Conservation (phyloP, 2,113 vertebrate species). For the Rhinogobius similis region DNA sequence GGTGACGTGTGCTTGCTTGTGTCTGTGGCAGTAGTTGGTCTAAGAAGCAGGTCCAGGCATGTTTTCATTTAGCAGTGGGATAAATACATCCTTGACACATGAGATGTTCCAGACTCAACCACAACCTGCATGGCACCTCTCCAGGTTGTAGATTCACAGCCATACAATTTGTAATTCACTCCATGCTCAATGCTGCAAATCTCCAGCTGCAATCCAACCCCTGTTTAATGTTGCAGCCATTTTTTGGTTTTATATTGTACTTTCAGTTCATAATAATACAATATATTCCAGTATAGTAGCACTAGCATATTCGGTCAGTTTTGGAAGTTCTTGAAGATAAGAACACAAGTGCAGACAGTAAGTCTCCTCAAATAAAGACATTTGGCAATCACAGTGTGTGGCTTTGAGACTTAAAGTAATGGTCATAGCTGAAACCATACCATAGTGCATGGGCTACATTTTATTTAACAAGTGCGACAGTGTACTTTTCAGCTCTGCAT, state of each 20-base stretch:
- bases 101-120: slow-evolving; percentile 67
- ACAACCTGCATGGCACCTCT: slow-evolving; percentile 58
- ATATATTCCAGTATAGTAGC: neutral
- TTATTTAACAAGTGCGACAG: slow-evolving; percentile 50
- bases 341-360: slow-evolving; percentile 14
- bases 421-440: slow-evolving; percentile 14
- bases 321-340: slow-evolving; percentile 6
- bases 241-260: neutral
- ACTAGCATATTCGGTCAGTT: neutral
- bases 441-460: slow-evolving; percentile 21
- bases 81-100: slow-evolving; percentile 69
- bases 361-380: slow-evolving; percentile 15
- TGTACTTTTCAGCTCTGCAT: slow-evolving; percentile 43
- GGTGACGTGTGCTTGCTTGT: slow-evolving; percentile 5
- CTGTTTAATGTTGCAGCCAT: neutral
- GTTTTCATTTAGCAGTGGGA: slow-evolving; percentile 67
- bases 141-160: slow-evolving; percentile 60
- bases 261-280: neutral
- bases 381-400: neutral
- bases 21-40: slow-evolving; percentile 42
- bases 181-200: slow-evolving; percentile 45
- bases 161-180: slow-evolving; percentile 48
- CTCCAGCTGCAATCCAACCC: slow-evolving; percentile 34
- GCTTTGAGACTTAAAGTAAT: slow-evolving; percentile 20
- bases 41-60: slow-evolving; percentile 57